Conservation (phyloP, 2,888 invertebrate genomes). For the Cyclophora albipunctata region DNA sequence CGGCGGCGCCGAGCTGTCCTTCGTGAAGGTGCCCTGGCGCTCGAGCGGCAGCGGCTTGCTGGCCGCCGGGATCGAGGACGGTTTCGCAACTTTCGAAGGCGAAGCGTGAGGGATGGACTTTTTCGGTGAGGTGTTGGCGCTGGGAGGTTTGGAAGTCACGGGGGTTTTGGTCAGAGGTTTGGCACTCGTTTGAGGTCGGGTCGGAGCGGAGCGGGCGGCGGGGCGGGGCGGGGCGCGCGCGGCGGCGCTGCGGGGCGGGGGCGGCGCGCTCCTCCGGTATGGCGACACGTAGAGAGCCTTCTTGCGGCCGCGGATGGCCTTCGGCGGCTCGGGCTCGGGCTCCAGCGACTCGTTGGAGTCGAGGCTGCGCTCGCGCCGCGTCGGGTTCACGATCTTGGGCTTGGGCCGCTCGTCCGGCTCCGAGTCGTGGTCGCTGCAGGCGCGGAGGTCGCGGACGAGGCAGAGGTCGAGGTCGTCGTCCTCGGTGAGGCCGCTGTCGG, state of each 20-base stretch:
- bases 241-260: slow-evolving; percentile 45
- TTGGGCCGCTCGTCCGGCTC: slow-evolving; percentile 67
- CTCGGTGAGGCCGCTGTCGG: slow-evolving; percentile 82
- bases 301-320: slow-evolving; percentile 78
- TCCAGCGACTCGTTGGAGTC: slow-evolving; percentile 66
- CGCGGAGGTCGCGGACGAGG: slow-evolving; percentile 72
- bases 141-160: slow-evolving; percentile 32
- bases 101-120: slow-evolving; percentile 46
- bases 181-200: slow-evolving; percentile 44
- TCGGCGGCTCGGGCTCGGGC: slow-evolving; percentile 62
- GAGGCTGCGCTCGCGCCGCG: slow-evolving; percentile 54
- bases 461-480: slow-evolving; percentile 61
- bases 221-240: slow-evolving; percentile 27
- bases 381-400: slow-evolving; percentile 77
- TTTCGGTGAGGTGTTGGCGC: slow-evolving; percentile 55
- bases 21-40: slow-evolving; percentile 94
- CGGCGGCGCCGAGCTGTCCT: slow-evolving; percentile 75
- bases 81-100: slow-evolving; percentile 42
- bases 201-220: slow-evolving; percentile 25
- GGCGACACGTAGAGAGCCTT: slow-evolving; percentile 81
- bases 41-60: slow-evolving; percentile 76
- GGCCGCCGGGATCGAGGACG: slow-evolving; percentile 33
- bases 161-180: slow-evolving; percentile 44
- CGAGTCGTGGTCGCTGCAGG: slow-evolving; percentile 76
- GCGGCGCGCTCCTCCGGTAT: slow-evolving; percentile 57